Evolutionary conservation across 2,797 vertebrate species (phyloP).

Genomic region (Cossypha polioptera): DNA sequence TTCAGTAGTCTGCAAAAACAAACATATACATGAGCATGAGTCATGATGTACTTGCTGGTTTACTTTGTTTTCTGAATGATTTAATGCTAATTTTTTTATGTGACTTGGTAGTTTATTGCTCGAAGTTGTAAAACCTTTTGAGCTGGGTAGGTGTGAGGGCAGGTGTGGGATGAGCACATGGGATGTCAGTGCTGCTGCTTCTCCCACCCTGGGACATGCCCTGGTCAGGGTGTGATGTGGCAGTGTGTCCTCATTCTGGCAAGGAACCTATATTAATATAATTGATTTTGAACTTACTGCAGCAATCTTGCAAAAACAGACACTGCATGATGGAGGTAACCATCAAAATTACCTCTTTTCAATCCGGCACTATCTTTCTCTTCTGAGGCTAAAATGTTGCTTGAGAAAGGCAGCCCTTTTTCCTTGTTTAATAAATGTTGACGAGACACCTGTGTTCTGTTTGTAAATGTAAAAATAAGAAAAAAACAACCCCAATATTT

Average conservation of each 20-base stretch:
- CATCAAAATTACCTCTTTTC: neutral
- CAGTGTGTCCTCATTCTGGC: neutral
- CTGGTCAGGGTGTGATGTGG: neutral
- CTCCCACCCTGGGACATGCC: neutral
- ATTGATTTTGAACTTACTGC: neutral
- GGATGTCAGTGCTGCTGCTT: neutral
- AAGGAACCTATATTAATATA: neutral
- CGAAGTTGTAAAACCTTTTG: neutral
- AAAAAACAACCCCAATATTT: neutral
- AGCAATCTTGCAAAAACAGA: neutral
- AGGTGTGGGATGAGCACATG: neutral
- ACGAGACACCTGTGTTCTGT: neutral
- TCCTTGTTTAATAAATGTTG: fast-evolving
- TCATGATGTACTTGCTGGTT: neutral
- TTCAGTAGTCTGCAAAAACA: neutral
- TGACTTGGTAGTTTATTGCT: neutral
- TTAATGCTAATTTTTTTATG: neutral
- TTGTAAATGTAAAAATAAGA: neutral
- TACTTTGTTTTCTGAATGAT: neutral
- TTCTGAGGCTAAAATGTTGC: neutral
- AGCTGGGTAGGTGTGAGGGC: neutral
- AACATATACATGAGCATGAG: neutral
- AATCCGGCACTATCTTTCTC: neutral
- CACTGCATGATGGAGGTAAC: neutral
- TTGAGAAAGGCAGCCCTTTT: neutral